phyloP scores from a whole-genome alignment of 2,113 vertebrate genomes.

The Psophia crepitans region DNA sequence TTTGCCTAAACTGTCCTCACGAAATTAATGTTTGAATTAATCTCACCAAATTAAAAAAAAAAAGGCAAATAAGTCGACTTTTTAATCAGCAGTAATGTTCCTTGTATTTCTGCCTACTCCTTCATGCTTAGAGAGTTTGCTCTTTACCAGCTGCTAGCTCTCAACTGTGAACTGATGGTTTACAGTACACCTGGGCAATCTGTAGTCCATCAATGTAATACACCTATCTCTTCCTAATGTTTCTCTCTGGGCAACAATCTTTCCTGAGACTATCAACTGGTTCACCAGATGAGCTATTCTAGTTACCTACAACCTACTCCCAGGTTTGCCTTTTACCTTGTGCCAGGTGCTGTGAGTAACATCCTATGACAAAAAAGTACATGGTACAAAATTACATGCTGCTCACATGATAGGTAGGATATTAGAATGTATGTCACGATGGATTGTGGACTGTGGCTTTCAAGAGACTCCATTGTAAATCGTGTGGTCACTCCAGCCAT shows the following conservation, averaged over 20 bases:
- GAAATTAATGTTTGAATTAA: not conserved
- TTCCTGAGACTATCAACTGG: not conserved
- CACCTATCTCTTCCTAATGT: not conserved
- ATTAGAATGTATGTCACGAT: not conserved
- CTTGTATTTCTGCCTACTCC: not conserved
- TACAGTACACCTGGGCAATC: not conserved
- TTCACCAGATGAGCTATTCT: not conserved
- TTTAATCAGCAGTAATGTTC: not conserved
- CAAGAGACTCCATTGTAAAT: not conserved
- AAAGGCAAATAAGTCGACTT: not conserved
- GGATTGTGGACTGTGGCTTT: not conserved
- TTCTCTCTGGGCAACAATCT: not conserved
- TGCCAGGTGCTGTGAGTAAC: not conserved
- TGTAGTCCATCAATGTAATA: not conserved
- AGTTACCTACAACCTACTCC: not conserved
- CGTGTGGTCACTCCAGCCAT: not conserved
- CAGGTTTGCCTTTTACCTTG: not conserved
- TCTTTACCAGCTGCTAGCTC: not conserved
- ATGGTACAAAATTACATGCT: rapidly evolving
- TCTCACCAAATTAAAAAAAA: not conserved
- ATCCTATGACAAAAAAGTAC: not conserved
- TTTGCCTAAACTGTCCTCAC: not conserved
- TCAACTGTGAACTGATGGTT: not conserved
- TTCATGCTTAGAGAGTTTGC: not conserved
- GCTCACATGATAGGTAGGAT: not conserved